Percentiles rank a stretch among this genome's conserved stretches.
Evolutionary conservation across 1,140 invertebrate species (phyloP).

Genomic region (Pinna nobilis): DNA sequence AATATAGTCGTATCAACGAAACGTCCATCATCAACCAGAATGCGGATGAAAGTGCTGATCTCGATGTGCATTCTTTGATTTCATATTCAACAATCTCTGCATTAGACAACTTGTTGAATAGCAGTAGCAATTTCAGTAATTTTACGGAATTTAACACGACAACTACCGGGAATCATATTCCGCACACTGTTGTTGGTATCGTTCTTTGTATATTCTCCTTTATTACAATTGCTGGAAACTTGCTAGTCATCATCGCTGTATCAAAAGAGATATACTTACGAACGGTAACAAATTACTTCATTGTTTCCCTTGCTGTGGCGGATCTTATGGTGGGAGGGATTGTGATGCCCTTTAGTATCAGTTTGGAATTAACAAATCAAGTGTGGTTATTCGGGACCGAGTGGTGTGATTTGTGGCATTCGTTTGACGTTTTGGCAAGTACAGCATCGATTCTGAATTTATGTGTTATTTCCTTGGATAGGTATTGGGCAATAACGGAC

Average conservation of each 20-base stretch:
- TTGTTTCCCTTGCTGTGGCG: slow-evolving; percentile 97
- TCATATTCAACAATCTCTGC: no score
- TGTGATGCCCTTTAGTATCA: slow-evolving; percentile 97
- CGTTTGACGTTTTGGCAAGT: slow-evolving; percentile 96
- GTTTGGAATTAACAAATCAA: slow-evolving; percentile 86
- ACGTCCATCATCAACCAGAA: no score
- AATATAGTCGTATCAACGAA: no score
- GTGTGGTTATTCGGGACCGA: slow-evolving; percentile 92
- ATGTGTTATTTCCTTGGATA: slow-evolving; percentile 91
- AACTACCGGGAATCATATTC: no score
- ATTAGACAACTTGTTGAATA: no score
- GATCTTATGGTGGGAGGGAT: slow-evolving; percentile 97
- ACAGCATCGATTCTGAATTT: slow-evolving; percentile 98
- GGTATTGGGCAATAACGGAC: slow-evolving; percentile 92
- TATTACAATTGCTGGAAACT: slow-evolving; percentile 90
- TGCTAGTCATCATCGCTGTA: slow-evolving; percentile 95
- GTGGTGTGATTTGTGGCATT: slow-evolving; percentile 96
- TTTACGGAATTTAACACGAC: no score
- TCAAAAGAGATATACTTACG: slow-evolving; percentile 96
- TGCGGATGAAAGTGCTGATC: no score
- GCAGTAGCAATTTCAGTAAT: no score
- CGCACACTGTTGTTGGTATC: slow-evolving; percentile 57
- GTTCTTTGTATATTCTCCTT: slow-evolving; percentile 81
- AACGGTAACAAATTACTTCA: slow-evolving; percentile 98
- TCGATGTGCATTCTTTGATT: no score